A percentile compares a stretch with the other conserved stretches of the same genome.
Conservation (phyloP, 1,140 invertebrate species). For the Dolichoris vasculosae region DNA sequence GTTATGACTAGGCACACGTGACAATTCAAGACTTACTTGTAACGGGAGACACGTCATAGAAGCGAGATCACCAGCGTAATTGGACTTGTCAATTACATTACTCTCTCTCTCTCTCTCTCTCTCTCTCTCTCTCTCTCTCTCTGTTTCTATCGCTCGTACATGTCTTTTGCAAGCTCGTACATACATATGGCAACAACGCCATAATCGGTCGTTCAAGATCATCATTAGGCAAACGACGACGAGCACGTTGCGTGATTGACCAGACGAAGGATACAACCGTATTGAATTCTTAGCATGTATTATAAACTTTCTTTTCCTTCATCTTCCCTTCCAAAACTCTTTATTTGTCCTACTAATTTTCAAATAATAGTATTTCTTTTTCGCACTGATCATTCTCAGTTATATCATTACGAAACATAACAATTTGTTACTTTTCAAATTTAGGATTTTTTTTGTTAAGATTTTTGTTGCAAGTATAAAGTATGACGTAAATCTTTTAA, state of each 20-base stretch:
- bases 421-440: too few relatives aligned
- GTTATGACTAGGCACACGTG: not conserved
- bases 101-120: not conserved
- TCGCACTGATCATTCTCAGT: not conserved
- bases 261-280: constrained; percentile 43
- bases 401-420: too few relatives aligned
- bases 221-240: constrained; percentile 46
- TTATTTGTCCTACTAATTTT: not conserved
- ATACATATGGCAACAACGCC: constrained; percentile 31
- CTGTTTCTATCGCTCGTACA: not conserved
- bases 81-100: constrained; percentile 60
- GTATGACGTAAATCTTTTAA: not conserved
- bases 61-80: constrained; percentile 60
- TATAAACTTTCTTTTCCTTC: not conserved
- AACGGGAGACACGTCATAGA: constrained; percentile 61
- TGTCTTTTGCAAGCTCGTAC: too few relatives aligned
- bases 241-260: constrained; percentile 42
- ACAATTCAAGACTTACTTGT: constrained; percentile 7
- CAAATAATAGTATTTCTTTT: not conserved
- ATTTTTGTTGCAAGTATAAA: not conserved
- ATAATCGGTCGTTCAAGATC: constrained; percentile 62
- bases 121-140: not conserved
- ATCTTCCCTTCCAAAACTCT: not conserved
- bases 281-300: constrained; percentile 10
- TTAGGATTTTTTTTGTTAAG: too few relatives aligned